Conservation (phyloP, 2,113 vertebrate species). For the Tauraco erythrolophus region DNA sequence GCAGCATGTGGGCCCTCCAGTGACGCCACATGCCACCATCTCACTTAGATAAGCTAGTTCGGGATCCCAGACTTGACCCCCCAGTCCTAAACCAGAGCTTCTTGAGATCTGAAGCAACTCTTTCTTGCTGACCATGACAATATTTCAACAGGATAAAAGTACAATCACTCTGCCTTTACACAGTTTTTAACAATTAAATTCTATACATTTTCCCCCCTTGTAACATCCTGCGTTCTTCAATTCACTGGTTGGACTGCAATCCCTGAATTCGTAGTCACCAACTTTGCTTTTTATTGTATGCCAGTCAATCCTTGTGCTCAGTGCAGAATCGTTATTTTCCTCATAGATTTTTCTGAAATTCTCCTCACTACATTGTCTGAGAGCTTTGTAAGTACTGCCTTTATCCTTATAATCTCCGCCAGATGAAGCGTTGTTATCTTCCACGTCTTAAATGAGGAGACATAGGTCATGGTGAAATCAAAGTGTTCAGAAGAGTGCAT, state of each 20-base stretch:
- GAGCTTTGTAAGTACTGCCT: background rate
- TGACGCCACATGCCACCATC: background rate
- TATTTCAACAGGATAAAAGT: background rate
- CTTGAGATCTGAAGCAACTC: background rate
- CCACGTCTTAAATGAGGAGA: background rate
- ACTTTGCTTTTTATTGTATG: background rate
- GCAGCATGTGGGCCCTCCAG: fast-evolving
- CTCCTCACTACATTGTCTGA: background rate
- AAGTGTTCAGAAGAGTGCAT: background rate
- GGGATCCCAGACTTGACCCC: background rate
- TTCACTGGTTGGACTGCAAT: background rate
- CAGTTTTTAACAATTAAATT: background rate
- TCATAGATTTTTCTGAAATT: slow-evolving; percentile 15
- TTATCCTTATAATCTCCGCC: background rate
- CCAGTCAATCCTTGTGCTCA: background rate
- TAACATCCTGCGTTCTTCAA: background rate
- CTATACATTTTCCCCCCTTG: fast-evolving
- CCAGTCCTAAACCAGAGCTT: background rate
- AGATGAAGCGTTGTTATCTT: background rate
- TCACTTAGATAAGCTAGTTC: background rate
- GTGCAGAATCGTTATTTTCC: background rate
- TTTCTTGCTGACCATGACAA: background rate
- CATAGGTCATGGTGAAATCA: slow-evolving; percentile 8
- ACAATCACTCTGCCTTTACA: background rate
- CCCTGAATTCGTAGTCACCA: background rate